phyloP scores from a whole-genome alignment of 1,140 invertebrate species.

The Cyclargus thomasi region DNA sequence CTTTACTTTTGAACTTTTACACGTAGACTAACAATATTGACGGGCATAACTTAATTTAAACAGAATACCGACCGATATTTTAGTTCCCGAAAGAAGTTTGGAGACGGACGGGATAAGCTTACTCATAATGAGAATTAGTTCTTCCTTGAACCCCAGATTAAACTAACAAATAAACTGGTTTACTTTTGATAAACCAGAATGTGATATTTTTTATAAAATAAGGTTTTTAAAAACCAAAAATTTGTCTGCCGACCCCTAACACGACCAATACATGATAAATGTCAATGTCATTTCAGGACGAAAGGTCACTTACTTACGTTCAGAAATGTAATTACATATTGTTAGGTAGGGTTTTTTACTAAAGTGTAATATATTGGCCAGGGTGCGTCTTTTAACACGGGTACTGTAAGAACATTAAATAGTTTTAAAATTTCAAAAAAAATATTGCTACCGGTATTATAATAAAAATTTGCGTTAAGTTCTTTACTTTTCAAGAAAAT shows the following conservation, averaged over 20 bases:
- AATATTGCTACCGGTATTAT: too few species aligned
- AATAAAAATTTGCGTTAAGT: too few species aligned
- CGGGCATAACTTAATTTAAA: neutral
- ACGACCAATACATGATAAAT: slow-evolving; percentile 23
- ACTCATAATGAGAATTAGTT: slow-evolving; percentile 55
- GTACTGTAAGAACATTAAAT: too few species aligned
- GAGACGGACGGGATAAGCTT: slow-evolving; percentile 56
- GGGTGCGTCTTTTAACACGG: too few species aligned
- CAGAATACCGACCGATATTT: slow-evolving; percentile 41
- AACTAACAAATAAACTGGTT: slow-evolving; percentile 18
- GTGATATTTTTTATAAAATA: slow-evolving; percentile 9
- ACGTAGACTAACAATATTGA: neutral
- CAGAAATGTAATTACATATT: slow-evolving; percentile 22
- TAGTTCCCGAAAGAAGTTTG: slow-evolving; percentile 48
- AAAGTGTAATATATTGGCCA: too few species aligned
- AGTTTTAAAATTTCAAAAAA: too few species aligned
- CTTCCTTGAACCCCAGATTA: slow-evolving; percentile 58
- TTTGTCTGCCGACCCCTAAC: slow-evolving; percentile 27
- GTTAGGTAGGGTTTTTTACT: too few species aligned
- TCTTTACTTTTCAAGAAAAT: too few species aligned
- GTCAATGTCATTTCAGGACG: slow-evolving; percentile 31
- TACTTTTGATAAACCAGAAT: neutral
- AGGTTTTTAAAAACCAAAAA: slow-evolving; percentile 8
- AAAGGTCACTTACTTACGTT: slow-evolving; percentile 31
- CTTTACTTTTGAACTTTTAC: slow-evolving; percentile 9